A percentile compares a stretch with the other conserved stretches of the same genome.
Evolutionary conservation across 2,888 invertebrate genomes (phyloP).

Genomic region (Melinaea marsaeus): DNA sequence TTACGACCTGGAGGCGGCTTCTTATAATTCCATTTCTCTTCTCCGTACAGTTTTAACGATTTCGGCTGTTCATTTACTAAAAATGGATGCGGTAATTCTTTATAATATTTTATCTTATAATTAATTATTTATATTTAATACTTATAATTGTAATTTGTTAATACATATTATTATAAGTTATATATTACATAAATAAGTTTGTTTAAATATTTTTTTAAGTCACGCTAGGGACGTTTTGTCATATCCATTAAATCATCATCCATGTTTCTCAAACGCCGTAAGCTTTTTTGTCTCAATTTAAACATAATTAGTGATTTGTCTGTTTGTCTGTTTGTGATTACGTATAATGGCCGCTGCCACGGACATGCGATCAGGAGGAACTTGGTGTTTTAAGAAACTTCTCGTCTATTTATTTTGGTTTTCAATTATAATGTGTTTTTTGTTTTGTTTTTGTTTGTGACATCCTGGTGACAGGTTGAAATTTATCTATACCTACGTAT

Average conservation of each 20-base stretch:
- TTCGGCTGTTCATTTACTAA: constrained; percentile 23
- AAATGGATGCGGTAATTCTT: constrained; percentile 33
- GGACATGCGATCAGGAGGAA: constrained; percentile 37
- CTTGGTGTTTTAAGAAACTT: constrained; percentile 33
- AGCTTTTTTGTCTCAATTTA: constrained; percentile 62
- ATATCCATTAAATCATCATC: too few relatives aligned
- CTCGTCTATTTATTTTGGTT: constrained; percentile 38
- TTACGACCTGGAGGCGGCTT: constrained; percentile 52
- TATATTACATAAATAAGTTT: too few relatives aligned
- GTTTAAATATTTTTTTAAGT: too few relatives aligned
- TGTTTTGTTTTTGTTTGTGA: neutral
- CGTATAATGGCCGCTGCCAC: constrained; percentile 53
- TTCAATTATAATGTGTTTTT: neutral
- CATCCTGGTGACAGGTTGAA: too few relatives aligned
- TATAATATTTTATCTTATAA: constrained; percentile 14
- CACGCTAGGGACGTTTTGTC: too few relatives aligned
- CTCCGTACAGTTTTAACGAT: constrained; percentile 65
- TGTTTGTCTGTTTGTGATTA: constrained; percentile 64
- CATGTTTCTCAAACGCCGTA: constrained; percentile 12
- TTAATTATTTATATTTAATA: constrained; percentile 11
- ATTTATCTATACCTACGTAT: too few relatives aligned
- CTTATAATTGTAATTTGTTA: too few relatives aligned
- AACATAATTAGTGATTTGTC: constrained; percentile 69
- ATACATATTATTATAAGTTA: too few relatives aligned
- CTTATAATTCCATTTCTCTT: constrained; percentile 62